phyloP scores from a whole-genome alignment of 2,888 invertebrate species.

The Bembecia ichneumoniformis region DNA sequence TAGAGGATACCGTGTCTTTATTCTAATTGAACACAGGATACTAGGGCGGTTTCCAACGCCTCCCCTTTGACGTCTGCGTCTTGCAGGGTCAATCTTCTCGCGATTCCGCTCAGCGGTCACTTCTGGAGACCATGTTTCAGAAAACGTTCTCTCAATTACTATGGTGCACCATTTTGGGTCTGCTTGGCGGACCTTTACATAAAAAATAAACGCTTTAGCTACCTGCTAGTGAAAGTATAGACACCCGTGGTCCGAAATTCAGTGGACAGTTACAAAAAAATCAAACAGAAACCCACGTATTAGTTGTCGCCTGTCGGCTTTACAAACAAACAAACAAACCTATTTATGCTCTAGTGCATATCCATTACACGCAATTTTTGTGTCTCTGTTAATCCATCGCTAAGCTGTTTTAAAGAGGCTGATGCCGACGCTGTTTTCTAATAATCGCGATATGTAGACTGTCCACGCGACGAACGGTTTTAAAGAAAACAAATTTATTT shows the following conservation, averaged over 20 bases:
- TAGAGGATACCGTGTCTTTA: no score
- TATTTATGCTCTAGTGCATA: slow-evolving; percentile 66
- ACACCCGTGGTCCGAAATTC: slow-evolving; percentile 6
- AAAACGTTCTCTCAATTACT: no score
- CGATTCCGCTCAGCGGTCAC: no score
- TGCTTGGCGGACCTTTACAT: no score
- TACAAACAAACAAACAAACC: slow-evolving; percentile 36
- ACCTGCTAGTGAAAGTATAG: no score
- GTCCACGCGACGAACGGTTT: slow-evolving; percentile 19
- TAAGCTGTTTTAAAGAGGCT: slow-evolving; percentile 32
- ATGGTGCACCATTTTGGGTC: no score
- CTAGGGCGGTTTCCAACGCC: no score
- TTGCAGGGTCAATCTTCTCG: no score
- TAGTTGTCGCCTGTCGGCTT: slow-evolving; percentile 41
- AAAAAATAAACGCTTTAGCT: no score
- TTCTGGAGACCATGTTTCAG: no score
- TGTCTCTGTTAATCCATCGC: slow-evolving; percentile 33
- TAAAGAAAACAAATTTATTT: slow-evolving; percentile 13
- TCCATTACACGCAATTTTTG: slow-evolving; percentile 58
- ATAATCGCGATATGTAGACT: slow-evolving; percentile 20
- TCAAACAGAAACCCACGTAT: slow-evolving; percentile 19
- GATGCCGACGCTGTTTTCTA: slow-evolving; percentile 25
- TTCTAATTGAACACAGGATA: no score
- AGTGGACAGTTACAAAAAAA: slow-evolving; percentile 18
- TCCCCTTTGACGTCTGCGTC: no score